phyloP scores from a whole-genome alignment of 2,797 vertebrate genomes.

The Manis pentadactyla region DNA sequence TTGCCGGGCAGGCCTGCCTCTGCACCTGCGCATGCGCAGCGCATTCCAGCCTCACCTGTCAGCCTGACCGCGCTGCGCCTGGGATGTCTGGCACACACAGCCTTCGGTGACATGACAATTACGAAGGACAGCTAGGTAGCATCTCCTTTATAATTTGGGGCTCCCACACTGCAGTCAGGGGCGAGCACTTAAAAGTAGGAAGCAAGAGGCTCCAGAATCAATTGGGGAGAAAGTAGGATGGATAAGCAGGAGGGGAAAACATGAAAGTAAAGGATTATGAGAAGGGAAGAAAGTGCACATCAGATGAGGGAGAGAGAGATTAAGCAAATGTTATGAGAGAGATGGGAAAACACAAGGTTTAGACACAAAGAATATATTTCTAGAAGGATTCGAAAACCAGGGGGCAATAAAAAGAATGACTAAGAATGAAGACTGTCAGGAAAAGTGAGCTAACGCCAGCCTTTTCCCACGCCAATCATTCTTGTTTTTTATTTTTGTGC shows the following conservation, averaged over 20 bases:
- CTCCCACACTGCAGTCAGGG: neutral
- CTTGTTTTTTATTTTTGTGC: neutral
- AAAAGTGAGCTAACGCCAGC: neutral
- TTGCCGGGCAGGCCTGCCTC: conserved; percentile 15
- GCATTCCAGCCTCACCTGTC: neutral
- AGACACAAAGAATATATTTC: neutral
- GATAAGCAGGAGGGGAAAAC: neutral
- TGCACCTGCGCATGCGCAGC: neutral
- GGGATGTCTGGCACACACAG: conserved; percentile 24
- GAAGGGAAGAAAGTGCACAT: neutral
- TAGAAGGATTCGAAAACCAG: neutral
- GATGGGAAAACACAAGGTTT: neutral
- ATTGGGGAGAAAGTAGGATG: neutral
- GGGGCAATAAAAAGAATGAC: neutral
- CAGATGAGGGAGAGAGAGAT: neutral
- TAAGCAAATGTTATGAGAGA: neutral
- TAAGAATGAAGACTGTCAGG: neutral
- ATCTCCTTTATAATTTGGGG: neutral
- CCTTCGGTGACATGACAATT: neutral
- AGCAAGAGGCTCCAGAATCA: neutral
- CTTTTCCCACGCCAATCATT: neutral
- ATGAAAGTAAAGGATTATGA: neutral
- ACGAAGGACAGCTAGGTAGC: conserved; percentile 21
- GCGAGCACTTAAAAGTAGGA: neutral
- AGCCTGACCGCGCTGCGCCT: neutral